phyloP scores from a whole-genome alignment of 2,888 invertebrate species.

The Allacma fusca region DNA sequence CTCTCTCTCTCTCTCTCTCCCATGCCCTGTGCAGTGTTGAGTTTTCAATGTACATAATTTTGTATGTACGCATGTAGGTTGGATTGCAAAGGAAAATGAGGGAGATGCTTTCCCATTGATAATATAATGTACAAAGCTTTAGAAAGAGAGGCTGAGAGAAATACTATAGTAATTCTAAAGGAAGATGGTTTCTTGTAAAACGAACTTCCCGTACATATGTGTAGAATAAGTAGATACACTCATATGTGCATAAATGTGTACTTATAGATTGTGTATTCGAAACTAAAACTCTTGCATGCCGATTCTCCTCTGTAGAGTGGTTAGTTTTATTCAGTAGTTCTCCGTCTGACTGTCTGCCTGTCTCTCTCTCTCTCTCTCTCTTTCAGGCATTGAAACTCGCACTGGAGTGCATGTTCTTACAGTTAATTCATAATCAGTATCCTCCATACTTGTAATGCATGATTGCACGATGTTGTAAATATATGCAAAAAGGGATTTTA shows the following conservation, averaged over 20 bases:
- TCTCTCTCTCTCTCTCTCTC: too few species aligned
- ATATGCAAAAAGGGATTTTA: background rate
- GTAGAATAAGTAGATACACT: too few species aligned
- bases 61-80: background rate
- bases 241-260: background rate
- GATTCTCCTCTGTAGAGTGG: background rate
- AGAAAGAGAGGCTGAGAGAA: conserved; percentile 7
- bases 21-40: background rate
- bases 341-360: background rate
- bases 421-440: background rate
- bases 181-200: background rate
- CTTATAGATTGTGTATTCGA: too few species aligned
- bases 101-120: background rate
- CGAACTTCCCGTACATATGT: background rate
- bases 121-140: background rate
- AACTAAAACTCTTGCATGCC: background rate
- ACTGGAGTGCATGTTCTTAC: background rate
- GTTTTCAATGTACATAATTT: background rate
- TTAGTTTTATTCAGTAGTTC: background rate
- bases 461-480: background rate
- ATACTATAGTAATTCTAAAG: background rate
- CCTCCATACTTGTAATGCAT: background rate
- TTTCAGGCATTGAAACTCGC: background rate
- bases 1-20: background rate
- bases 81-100: background rate